phyloP scores from a whole-genome alignment of 2,888 invertebrate genomes.

The Argynnis bischoffii region DNA sequence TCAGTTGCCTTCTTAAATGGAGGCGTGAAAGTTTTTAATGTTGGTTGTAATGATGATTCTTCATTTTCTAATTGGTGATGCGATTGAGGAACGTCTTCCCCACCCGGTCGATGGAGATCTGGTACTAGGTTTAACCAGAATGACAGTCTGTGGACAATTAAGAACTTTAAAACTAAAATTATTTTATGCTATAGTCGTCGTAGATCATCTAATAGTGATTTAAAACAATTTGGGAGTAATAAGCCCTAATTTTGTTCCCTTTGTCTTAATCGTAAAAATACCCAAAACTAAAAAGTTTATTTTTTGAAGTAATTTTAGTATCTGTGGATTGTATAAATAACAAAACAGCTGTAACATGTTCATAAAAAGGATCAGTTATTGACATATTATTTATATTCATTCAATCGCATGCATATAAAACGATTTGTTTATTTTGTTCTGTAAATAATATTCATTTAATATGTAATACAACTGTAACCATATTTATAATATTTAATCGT shows the following conservation, averaged over 20 bases:
- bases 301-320: not conserved
- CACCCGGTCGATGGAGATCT: slow-evolving; percentile 93
- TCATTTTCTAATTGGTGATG: slow-evolving; percentile 93
- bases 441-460: too few relatives aligned
- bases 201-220: too few relatives aligned
- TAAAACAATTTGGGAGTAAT: too few relatives aligned
- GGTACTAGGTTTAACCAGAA: slow-evolving; percentile 98
- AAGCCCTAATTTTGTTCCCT: too few relatives aligned
- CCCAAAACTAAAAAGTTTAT: not conserved
- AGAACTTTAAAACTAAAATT: not conserved
- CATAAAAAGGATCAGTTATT: not conserved
- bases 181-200: not conserved
- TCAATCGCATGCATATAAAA: not conserved
- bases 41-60: slow-evolving; percentile 82
- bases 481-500: too few relatives aligned
- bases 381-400: not conserved
- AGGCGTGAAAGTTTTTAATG: slow-evolving; percentile 80
- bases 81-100: slow-evolving; percentile 91
- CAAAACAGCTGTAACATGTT: not conserved
- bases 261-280: not conserved
- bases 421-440: not conserved
- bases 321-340: not conserved
- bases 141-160: slow-evolving; percentile 84
- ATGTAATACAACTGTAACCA: too few relatives aligned
- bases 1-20: slow-evolving; percentile 83